A percentile compares a stretch with the other conserved stretches of the same genome.
Evolutionary conservation across 2,888 invertebrate genomes (phyloP).

Genomic region (Quadroppia sp.): DNA sequence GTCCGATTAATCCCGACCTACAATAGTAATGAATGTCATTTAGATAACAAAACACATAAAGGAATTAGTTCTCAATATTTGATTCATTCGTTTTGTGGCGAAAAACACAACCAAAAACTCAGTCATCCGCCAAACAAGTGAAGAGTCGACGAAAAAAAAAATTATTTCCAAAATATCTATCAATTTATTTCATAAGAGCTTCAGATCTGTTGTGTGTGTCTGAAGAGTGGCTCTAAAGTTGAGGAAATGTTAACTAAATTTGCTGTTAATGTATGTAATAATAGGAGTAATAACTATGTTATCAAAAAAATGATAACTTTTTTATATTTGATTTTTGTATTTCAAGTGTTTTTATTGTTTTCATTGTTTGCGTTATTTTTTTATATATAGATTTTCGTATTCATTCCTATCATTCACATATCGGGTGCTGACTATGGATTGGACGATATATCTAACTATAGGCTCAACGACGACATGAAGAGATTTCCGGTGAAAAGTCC

Average conservation of each 20-base stretch:
- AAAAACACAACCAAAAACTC: too few relatives aligned
- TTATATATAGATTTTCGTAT: neutral
- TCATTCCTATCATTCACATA: neutral
- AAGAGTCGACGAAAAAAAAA: neutral
- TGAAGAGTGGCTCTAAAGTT: neutral
- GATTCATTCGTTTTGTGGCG: neutral
- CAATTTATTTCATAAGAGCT: neutral
- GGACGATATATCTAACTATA: neutral
- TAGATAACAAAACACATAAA: neutral
- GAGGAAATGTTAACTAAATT: neutral
- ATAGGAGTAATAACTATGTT: neutral
- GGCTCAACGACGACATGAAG: neutral
- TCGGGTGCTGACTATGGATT: constrained; percentile 1
- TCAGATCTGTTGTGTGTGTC: neutral
- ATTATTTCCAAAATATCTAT: neutral
- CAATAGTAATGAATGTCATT: neutral
- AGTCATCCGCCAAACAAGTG: neutral
- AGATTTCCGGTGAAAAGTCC: constrained; percentile 21
- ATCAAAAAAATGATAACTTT: neutral
- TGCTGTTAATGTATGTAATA: neutral
- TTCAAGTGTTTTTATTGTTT: neutral
- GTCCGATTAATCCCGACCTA: neutral
- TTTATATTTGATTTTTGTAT: neutral
- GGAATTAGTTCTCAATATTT: neutral
- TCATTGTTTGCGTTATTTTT: neutral